These are phyloP conservation scores for Heliothis subflexa DNA, from an alignment of 1,140 invertebrate genomes.

Conservation along the genomic window DNA sequence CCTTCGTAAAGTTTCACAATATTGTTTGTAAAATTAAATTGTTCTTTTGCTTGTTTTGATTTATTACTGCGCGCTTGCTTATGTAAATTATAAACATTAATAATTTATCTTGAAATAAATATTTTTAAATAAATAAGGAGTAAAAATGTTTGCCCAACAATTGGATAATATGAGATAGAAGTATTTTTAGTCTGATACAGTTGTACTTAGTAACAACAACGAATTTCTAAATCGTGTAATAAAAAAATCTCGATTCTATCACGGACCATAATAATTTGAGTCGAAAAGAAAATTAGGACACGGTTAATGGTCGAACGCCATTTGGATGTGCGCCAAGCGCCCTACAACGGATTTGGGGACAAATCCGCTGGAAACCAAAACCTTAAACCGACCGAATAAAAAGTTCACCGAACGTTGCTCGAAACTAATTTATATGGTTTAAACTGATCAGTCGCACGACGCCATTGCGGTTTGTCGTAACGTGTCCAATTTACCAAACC, in stretches of 20 bases:
- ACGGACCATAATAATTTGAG: conserved; percentile 65
- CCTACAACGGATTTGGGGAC: conserved; percentile 61
- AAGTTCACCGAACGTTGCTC: conserved; percentile 46
- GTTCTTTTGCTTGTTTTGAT: conserved; percentile 1
- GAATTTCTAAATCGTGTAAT: conserved; percentile 16
- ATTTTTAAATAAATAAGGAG: not conserved
- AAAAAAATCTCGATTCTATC: conserved; percentile 47
- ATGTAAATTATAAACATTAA: not conserved
- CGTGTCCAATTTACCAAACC: conserved; percentile 37
- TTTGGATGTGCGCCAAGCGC: conserved; percentile 71
- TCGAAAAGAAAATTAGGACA: conserved; percentile 73
- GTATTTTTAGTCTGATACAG: too few relatives aligned
- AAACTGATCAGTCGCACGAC: conserved; percentile 38
- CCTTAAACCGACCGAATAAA: conserved; percentile 60
- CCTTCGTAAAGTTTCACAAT: conserved; percentile 11
- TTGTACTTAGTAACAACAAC: too few relatives aligned
- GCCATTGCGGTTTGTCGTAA: conserved; percentile 7
- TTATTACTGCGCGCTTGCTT: not conserved
- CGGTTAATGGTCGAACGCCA: conserved; percentile 61
- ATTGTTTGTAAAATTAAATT: conserved; percentile 5
- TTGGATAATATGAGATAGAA: too few relatives aligned
- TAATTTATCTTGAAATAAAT: too few relatives aligned
- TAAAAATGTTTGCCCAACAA: too few relatives aligned
- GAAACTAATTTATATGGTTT: conserved; percentile 35
- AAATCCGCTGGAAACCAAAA: conserved; percentile 71